Evolutionary conservation across 2,797 vertebrate genomes (phyloP).

Genomic region (Channallabes apus): DNA sequence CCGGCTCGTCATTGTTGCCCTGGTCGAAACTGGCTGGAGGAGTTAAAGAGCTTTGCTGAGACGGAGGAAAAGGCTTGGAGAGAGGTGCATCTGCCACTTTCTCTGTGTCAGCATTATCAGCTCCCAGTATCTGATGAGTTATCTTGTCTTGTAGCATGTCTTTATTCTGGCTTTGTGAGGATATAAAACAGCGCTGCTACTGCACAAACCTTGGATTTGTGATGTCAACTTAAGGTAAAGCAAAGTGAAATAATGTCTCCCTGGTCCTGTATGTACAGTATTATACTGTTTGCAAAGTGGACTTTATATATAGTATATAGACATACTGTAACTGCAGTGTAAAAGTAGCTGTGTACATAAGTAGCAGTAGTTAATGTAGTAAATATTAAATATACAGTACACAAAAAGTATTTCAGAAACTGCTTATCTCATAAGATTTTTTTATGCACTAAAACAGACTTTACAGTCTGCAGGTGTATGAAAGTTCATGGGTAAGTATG

Average conservation of each 20-base stretch:
- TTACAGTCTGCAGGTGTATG: not conserved
- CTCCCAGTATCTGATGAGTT: constrained; percentile 51
- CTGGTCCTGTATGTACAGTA: not conserved
- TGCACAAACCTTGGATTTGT: constrained; percentile 39
- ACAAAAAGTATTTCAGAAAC: not conserved
- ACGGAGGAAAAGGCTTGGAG: constrained; percentile 33
- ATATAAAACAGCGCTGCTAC: constrained; percentile 47
- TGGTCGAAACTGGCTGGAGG: constrained; percentile 46
- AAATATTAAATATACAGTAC: not conserved
- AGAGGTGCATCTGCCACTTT: constrained; percentile 40
- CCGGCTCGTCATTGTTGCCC: constrained; percentile 37
- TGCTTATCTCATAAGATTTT: not conserved
- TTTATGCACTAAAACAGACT: not conserved
- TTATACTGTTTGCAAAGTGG: not conserved
- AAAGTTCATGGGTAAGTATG: not conserved
- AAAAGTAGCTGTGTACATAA: not conserved
- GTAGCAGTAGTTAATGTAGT: not conserved
- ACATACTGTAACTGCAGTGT: not conserved
- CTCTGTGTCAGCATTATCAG: constrained; percentile 54
- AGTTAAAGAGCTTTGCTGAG: constrained; percentile 44
- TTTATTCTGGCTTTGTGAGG: constrained; percentile 53
- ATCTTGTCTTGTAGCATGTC: constrained; percentile 51
- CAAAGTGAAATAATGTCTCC: constrained; percentile 28
- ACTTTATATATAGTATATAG: not conserved
- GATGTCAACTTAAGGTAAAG: constrained; percentile 44